Evolutionary conservation across 2,113 vertebrate genomes (phyloP), one percentile per base, ranked within the genome.

Genomic region (Atherinomorus stipes): DNA sequence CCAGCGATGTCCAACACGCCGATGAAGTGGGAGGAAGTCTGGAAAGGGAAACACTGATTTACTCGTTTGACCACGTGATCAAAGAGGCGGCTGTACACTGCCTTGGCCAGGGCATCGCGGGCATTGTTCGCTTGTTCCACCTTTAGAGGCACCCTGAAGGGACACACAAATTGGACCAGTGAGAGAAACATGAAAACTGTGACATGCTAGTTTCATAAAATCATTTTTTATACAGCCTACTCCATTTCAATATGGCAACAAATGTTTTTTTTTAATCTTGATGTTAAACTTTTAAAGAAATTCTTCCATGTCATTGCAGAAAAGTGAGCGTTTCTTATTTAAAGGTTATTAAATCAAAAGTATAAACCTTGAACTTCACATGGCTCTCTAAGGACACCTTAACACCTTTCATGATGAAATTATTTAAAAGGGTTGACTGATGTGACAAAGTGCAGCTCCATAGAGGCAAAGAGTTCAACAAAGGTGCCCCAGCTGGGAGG

Each of bases 111-210:
- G 25, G 98, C 98, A 85, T 99, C 98, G 0, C 98, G 96, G 26
- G 97, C 98, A 66, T 95, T 99, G 93, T 98, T 99, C 9, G 98
- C 98, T 74, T 99, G 98, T 68, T 99, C 98, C 91, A 99, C 98
- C 93, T 99, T 99, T 80, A 99, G 91, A 34, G 98, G 98, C 18
- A 99, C 98, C 90, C 98, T 99, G 58, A 34, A 65, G 90, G 84
- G 76, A 85, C 59, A 84, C 64, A 78, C 34, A 75, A 85, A 88
- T 70, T 84, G 77, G 83, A 58, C 38, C 83, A 87, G 34, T 74
- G 66, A 78, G 58, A 77, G 47, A 60, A 12, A 51, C 47, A 74
- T 56, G 22, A 16, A 85, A 90, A 89, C 80, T 88, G 75, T 84
- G 85, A 65, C 84, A 80, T 2, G 25, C 72, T 37, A 38, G 64